Percentiles rank a stretch among this genome's conserved stretches.
These are phyloP conservation scores for Piprites chloris DNA, from an alignment of 2,113 vertebrate genomes.

Conservation along the genomic window DNA sequence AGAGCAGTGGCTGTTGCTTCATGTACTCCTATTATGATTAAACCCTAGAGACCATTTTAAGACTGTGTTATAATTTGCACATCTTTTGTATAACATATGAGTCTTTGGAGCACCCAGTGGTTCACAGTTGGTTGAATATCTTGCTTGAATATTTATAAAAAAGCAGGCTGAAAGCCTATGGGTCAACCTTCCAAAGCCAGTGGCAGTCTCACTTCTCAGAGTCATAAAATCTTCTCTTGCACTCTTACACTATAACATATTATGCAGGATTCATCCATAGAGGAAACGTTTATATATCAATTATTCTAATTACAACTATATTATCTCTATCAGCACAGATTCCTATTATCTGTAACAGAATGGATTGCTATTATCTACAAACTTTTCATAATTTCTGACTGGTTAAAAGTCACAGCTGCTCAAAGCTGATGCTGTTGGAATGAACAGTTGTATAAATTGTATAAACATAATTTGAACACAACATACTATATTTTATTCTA, in stretches of 20 bases:
- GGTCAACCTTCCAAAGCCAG: neutral
- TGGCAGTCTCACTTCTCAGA: neutral
- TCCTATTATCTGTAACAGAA: neutral
- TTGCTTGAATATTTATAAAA: neutral
- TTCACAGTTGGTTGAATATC: neutral
- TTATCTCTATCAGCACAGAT: neutral
- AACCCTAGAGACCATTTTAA: slow-evolving; percentile 36
- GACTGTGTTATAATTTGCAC: slow-evolving; percentile 16
- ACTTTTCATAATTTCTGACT: neutral
- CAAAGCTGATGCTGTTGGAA: neutral
- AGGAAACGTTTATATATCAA: neutral
- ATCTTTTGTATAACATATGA: slow-evolving; percentile 3
- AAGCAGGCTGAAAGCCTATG: neutral
- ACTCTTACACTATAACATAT: neutral
- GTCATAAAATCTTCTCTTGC: neutral
- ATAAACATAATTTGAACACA: neutral
- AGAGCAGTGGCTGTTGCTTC: neutral
- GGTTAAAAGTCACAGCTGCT: neutral
- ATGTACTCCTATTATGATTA: slow-evolving; percentile 1
- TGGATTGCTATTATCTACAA: neutral
- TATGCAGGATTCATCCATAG: neutral
- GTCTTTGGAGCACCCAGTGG: neutral
- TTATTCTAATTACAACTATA: neutral
- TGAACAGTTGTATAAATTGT: neutral
- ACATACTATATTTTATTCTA: neutral